Evolutionary conservation across 2,113 vertebrate species (phyloP).

Genomic region (Deroptyus accipitrinus): DNA sequence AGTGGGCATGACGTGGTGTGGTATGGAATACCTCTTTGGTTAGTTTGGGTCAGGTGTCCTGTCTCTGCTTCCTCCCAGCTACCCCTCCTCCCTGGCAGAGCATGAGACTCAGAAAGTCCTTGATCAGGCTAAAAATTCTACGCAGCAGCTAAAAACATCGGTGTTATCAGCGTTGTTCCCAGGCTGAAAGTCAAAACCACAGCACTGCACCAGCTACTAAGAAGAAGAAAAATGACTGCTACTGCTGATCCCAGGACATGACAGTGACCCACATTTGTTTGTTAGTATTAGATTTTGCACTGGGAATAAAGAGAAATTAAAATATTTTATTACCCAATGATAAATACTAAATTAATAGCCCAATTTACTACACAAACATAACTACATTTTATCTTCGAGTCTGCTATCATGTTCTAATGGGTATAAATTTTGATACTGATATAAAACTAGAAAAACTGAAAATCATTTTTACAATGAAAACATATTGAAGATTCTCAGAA

Average conservation of each 20-base stretch:
- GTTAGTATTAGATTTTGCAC: not conserved
- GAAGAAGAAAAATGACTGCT: no score
- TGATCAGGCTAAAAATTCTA: no score
- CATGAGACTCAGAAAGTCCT: no score
- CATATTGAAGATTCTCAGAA: not conserved
- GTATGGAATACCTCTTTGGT: no score
- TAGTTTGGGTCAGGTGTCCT: no score
- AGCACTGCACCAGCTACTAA: no score
- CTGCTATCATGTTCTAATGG: not conserved
- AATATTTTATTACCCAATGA: not conserved
- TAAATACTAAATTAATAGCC: conserved; percentile 27
- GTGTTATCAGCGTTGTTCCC: no score
- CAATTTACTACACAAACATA: not conserved
- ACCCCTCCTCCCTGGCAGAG: no score
- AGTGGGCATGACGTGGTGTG: no score
- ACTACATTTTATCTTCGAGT: not conserved
- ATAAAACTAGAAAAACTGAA: not conserved
- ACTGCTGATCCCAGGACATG: not conserved
- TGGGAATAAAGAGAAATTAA: not conserved
- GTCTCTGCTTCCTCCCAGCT: no score
- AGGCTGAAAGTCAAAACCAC: no score
- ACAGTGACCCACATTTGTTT: not conserved
- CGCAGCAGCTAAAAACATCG: no score
- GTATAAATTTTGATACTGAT: not conserved
- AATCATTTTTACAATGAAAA: not conserved